Evolutionary conservation across 2,888 invertebrate species (phyloP).

Genomic region (Parthenolecanium corni): DNA sequence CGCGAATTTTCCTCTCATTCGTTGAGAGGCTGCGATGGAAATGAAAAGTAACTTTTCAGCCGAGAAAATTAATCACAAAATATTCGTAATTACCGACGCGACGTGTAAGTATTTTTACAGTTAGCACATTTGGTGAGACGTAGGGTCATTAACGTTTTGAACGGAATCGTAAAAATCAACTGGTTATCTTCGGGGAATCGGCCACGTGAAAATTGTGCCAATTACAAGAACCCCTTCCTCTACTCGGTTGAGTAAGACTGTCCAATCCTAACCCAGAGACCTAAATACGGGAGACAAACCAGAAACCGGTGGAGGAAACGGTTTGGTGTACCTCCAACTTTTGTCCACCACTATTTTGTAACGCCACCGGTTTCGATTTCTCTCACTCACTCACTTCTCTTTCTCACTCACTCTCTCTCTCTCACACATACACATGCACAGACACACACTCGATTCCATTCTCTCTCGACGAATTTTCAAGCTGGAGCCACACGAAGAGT

Average conservation of each 20-base stretch:
- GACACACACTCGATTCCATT: too few species aligned
- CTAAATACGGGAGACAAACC: slow-evolving; percentile 15
- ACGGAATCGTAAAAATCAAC: slow-evolving; percentile 21
- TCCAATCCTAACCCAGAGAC: slow-evolving; percentile 26
- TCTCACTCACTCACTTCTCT: too few species aligned
- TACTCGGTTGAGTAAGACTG: slow-evolving; percentile 22
- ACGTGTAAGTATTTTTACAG: background rate
- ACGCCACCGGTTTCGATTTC: too few species aligned
- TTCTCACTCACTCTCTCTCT: too few species aligned
- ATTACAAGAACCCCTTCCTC: slow-evolving; percentile 18
- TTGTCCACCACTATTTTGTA: background rate
- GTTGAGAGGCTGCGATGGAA: too few species aligned
- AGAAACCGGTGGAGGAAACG: background rate
- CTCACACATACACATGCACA: too few species aligned
- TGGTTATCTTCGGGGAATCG: slow-evolving; percentile 24
- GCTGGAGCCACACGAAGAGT: too few species aligned
- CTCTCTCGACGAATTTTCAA: too few species aligned
- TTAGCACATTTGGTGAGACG: background rate
- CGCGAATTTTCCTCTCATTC: too few species aligned
- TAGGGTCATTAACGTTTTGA: slow-evolving; percentile 23
- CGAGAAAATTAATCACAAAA: too few species aligned
- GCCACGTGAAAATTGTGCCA: slow-evolving; percentile 27
- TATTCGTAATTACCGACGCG: background rate
- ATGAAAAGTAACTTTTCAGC: too few species aligned
- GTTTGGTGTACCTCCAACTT: background rate